phyloP scores from a whole-genome alignment of 1,140 invertebrate species.

The Homarus americanus region DNA sequence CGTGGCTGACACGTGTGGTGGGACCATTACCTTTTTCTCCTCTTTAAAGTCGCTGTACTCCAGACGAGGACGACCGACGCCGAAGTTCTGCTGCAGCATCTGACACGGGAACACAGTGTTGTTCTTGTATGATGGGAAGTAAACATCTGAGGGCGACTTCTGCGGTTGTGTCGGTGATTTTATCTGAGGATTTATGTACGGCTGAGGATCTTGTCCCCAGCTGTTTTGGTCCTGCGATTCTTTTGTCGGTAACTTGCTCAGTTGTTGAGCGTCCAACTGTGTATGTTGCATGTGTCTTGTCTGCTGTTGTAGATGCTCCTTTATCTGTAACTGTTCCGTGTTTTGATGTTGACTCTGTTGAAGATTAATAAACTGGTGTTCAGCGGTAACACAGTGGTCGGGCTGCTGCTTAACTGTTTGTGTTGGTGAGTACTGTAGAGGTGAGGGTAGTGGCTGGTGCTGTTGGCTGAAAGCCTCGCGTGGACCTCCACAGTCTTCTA shows the following conservation, averaged over 20 bases:
- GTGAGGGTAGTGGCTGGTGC: not conserved
- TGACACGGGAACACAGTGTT: slow-evolving; percentile 50
- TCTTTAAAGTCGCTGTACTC: slow-evolving; percentile 40
- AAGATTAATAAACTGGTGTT: not conserved
- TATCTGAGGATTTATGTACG: slow-evolving; percentile 22
- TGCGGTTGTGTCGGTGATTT: slow-evolving; percentile 3
- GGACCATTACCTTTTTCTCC: slow-evolving; percentile 27
- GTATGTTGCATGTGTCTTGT: not conserved
- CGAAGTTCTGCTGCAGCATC: slow-evolving; percentile 23
- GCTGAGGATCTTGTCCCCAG: slow-evolving; percentile 9
- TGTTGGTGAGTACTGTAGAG: not conserved
- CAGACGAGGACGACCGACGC: slow-evolving; percentile 13
- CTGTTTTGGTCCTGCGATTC: slow-evolving; percentile 1
- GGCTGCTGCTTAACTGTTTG: not conserved
- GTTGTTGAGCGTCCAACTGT: not conserved
- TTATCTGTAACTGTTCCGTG: not conserved
- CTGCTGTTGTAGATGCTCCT: not conserved
- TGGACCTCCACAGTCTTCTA: not conserved
- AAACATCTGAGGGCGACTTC: slow-evolving; percentile 31
- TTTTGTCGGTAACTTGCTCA: slow-evolving; percentile 15
- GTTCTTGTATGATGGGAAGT: slow-evolving; percentile 28
- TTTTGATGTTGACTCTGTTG: not conserved
- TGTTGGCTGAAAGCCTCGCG: not conserved
- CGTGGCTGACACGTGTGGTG: not conserved
- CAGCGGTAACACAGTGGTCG: not conserved